Evolutionary conservation across 2,888 invertebrate species (phyloP).

Genomic region (Stomorhina lunata): DNA sequence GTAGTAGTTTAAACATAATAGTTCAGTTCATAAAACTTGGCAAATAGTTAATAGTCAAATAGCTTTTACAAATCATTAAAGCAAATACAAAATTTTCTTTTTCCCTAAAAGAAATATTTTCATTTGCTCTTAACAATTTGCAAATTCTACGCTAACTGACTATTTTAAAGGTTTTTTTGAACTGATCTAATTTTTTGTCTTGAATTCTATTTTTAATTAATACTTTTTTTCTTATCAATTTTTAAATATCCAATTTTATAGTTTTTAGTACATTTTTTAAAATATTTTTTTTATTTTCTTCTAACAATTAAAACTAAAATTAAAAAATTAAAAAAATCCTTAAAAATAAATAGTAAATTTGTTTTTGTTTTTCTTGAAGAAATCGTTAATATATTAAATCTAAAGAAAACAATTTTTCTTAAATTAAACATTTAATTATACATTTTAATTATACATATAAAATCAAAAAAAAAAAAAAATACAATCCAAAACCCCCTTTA

Average conservation of each 20-base stretch:
- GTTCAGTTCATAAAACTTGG: too few relatives aligned
- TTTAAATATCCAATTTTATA: slow-evolving; percentile 62
- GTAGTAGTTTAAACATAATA: slow-evolving; percentile 63
- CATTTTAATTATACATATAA: slow-evolving; percentile 30
- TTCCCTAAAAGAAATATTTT: too few relatives aligned
- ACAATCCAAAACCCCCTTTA: slow-evolving; percentile 53
- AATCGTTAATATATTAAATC: slow-evolving; percentile 38
- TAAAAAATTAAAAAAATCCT: slow-evolving; percentile 55
- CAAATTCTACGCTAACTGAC: too few relatives aligned
- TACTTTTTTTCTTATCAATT: slow-evolving; percentile 48
- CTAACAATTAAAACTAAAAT: slow-evolving; percentile 45
- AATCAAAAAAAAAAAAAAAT: too few relatives aligned
- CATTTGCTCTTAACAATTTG: too few relatives aligned
- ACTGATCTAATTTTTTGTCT: slow-evolving; percentile 61
- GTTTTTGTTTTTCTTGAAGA: slow-evolving; percentile 63
- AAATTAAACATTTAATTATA: slow-evolving; percentile 34
- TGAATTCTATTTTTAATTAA: slow-evolving; percentile 63
- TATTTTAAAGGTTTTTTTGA: too few relatives aligned
- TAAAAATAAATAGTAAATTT: slow-evolving; percentile 62
- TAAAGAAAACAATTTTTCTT: slow-evolving; percentile 38
- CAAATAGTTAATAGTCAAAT: too few relatives aligned
- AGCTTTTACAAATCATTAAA: too few relatives aligned
- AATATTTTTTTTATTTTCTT: slow-evolving; percentile 43
- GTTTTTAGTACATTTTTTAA: slow-evolving; percentile 75
- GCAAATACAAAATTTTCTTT: too few relatives aligned